phyloP scores from a whole-genome alignment of 2,888 invertebrate genomes.

The Himalopsyche anomala region DNA sequence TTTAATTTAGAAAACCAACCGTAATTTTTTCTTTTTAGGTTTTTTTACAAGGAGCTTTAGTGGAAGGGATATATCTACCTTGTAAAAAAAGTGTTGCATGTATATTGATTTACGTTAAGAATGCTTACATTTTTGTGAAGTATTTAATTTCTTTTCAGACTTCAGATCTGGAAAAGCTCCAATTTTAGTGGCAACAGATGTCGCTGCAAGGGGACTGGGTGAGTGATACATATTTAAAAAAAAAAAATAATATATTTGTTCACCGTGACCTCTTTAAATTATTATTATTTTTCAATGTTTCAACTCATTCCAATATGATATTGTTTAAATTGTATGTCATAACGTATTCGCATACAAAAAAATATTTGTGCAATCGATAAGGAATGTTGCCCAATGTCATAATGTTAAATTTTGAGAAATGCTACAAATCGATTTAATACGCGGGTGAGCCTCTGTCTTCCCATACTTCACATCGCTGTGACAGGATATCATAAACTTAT shows the following conservation, averaged over 20 bases:
- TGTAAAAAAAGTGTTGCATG: no score
- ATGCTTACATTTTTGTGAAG: not conserved
- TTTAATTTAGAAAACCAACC: no score
- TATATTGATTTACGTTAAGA: not conserved
- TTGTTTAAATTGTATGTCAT: constrained; percentile 6
- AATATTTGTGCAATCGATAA: not conserved
- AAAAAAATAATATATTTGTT: not conserved
- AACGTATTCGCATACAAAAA: not conserved
- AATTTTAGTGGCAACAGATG: constrained; percentile 95
- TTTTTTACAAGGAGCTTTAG: no score
- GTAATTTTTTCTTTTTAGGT: no score
- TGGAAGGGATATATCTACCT: no score
- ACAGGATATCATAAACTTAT: not conserved
- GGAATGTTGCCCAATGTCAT: not conserved
- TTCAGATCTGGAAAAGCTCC: constrained; percentile 90
- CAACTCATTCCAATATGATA: constrained; percentile 16
- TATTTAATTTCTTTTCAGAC: constrained; percentile 77
- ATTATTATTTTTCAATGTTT: not conserved
- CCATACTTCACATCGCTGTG: not conserved
- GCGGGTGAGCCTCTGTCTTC: not conserved
- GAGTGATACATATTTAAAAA: constrained; percentile 71
- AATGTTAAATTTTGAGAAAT: not conserved
- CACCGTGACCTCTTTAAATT: not conserved
- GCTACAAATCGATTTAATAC: no score
- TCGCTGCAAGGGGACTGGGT: constrained; percentile 96